Percentiles rank a stretch among this genome's conserved stretches.
phyloP scores from a whole-genome alignment of 2,888 invertebrate species.

The Chouioia cunea region DNA sequence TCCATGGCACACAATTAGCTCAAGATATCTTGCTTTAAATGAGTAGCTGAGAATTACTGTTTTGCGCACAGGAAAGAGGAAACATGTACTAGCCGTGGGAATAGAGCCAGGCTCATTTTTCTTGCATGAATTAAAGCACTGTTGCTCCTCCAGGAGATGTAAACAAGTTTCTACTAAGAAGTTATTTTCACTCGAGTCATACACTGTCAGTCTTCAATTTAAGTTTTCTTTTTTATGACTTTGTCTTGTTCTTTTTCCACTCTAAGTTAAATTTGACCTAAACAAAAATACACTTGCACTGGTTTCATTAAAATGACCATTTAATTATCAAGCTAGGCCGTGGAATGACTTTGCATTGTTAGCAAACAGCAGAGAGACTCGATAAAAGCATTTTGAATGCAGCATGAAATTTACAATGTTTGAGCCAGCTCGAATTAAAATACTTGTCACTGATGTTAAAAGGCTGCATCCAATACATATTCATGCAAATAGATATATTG shows the following conservation, averaged over 20 bases:
- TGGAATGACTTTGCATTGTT: conserved; percentile 43
- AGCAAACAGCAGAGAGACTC: conserved; percentile 8
- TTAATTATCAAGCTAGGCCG: conserved; percentile 28
- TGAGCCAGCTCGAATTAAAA: conserved; percentile 30
- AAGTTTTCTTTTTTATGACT: neutral
- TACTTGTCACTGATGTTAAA: conserved; percentile 29
- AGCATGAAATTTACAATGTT: conserved; percentile 31
- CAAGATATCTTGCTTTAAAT: conserved; percentile 63
- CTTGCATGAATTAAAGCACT: conserved; percentile 59
- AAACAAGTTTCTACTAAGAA: conserved; percentile 34
- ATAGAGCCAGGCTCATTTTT: conserved; percentile 62
- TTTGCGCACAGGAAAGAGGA: conserved; percentile 63
- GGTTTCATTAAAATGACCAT: neutral
- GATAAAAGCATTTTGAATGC: conserved; percentile 28
- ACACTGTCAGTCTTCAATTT: neutral
- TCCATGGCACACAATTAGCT: conserved; percentile 62
- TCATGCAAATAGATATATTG: conserved; percentile 39
- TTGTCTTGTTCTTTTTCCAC: neutral
- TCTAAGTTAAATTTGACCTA: conserved; percentile 4
- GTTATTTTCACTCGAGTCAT: conserved; percentile 17
- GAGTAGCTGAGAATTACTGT: conserved; percentile 61
- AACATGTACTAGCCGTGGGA: conserved; percentile 62
- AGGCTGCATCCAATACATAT: conserved; percentile 34
- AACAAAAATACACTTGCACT: conserved; percentile 34
- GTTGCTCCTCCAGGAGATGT: conserved; percentile 34